Evolutionary conservation across 2,888 invertebrate genomes (phyloP).

Genomic region (Pachycephus smyrnensis): DNA sequence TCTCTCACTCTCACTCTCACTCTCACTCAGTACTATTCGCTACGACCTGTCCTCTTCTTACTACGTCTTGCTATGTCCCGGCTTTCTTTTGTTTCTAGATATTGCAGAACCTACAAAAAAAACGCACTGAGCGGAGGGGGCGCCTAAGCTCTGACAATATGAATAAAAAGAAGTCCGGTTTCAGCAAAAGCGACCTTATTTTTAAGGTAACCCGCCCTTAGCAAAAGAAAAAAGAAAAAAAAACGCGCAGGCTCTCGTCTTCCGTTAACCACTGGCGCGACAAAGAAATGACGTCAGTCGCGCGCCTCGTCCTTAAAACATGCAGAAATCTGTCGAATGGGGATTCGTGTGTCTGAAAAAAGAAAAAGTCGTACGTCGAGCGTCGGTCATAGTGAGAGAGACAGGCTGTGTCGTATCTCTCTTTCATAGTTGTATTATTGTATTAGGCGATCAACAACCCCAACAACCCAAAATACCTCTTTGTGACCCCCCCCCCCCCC

Average conservation of each 20-base stretch:
- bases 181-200: conserved; percentile 97
- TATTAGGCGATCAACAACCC: neutral
- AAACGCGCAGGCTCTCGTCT: conserved; percentile 61
- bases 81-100: conserved; percentile 93
- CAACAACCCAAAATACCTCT: neutral
- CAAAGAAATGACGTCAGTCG: neutral
- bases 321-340: neutral
- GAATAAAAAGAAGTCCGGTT: conserved; percentile 89
- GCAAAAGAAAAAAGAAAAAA: conserved; percentile 32
- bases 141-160: conserved; percentile 93
- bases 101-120: conserved; percentile 99
- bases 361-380: neutral
- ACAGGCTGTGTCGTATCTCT: neutral
- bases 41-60: conserved; percentile 33
- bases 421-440: neutral
- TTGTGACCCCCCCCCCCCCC: neutral
- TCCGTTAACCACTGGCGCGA: neutral
- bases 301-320: neutral
- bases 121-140: conserved; percentile 97
- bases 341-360: neutral
- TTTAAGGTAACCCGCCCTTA: conserved; percentile 91
- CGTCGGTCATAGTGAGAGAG: neutral
- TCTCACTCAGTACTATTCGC: conserved; percentile 11
- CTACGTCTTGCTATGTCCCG: conserved; percentile 74
- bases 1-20: conserved; percentile 51